Base-by-base conservation (phyloP, 2,888 invertebrate species). In the Sisyra terminalis region DNA sequence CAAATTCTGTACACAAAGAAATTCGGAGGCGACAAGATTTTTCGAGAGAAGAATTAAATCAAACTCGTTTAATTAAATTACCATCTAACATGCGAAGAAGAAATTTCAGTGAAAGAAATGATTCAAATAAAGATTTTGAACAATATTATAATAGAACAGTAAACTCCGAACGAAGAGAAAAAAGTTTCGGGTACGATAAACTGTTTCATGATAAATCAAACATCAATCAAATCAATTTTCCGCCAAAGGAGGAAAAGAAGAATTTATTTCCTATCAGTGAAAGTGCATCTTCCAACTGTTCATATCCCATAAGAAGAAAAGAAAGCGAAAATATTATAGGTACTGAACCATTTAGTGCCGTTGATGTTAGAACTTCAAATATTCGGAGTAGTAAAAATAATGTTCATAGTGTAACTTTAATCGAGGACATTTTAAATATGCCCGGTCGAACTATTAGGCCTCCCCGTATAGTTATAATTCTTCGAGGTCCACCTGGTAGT, bases 401-500 rank as follows among this genome's bases (percentile, higher is more conserved):
- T 57, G 63, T 55, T 61, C 53, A 52, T 10, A 66, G 64, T 48
- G 60, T 64, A 18, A 73, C 79, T 30, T 72, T 71, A 62, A 79
- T 93, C 51, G 88, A 92, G 56, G 92, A 93, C 57, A 63, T 96
- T 46, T 63, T 94, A 39, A 73, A 76, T 55, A 62, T 72, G 15
- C 93, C 94, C 2, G 87, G 86, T 7, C 72, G 94, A 39, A 67
- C 71, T 46, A 77, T 74, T 51, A 73, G 96, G 51, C 89, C 94
- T 14, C 69, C 69, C 13, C 66, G 73, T 59, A 79, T 96, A 51
- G 87, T 86, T 24, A 79, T 94, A 45, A 84, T 97, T 52, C 64
- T 97, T 40, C 69, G 96, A 59, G 96, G 96, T 3, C 80, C 87
- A 11, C 93, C 96, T 1, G 96, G 96, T 8, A 85, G 92, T 60